Evolutionary conservation across 2,113 vertebrate genomes (phyloP).

Genomic region (Laterallus jamaicensis): DNA sequence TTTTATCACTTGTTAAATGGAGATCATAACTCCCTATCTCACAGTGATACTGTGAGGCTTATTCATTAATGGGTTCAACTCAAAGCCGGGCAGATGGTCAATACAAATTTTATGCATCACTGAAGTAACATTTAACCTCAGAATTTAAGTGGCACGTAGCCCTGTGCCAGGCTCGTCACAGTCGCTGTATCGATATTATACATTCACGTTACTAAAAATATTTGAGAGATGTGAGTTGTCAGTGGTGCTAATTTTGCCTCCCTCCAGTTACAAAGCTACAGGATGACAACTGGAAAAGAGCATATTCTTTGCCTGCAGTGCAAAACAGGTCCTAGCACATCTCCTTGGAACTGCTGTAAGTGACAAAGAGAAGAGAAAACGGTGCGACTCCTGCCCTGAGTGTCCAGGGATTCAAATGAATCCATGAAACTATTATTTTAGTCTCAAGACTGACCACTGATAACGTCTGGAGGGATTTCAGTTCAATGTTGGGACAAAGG

Average conservation of each 20-base stretch:
- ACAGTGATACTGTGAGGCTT: background rate
- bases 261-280: background rate
- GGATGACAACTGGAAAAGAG: background rate
- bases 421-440: background rate
- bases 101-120: conserved; percentile 36
- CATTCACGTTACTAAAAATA: background rate
- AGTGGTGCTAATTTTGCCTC: background rate
- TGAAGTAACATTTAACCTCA: conserved; percentile 30
- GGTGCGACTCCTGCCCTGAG: background rate
- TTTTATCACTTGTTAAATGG: background rate
- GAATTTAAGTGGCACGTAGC: background rate
- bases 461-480: background rate
- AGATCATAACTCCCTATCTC: background rate
- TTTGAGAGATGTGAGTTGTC: background rate
- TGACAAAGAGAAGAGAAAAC: background rate
- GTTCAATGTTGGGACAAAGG: background rate
- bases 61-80: conserved; percentile 6
- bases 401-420: background rate
- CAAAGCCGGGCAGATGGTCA: background rate
- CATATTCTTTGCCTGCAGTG: background rate
- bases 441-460: background rate
- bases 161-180: background rate
- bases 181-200: background rate
- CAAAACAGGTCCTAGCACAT: background rate
- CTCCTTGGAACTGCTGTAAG: background rate